Conservation (phyloP, 2,113 vertebrate genomes). For the Limnothrissa miodon region DNA sequence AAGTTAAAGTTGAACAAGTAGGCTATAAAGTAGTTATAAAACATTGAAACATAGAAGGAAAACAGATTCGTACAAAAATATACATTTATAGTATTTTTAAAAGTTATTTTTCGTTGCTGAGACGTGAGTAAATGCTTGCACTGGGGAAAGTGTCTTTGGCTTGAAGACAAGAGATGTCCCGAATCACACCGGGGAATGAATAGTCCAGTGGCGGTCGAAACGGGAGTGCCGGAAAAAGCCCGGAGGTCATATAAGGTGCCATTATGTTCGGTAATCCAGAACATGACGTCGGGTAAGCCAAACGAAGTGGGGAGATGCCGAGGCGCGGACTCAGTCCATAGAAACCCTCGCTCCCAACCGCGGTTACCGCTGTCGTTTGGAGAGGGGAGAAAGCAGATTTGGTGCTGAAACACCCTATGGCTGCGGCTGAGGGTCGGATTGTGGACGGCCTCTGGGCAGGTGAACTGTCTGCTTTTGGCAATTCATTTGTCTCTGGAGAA, state of each 20-base stretch:
- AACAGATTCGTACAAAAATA: neutral
- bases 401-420: constrained; percentile 59
- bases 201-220: constrained; percentile 76
- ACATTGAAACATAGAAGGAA: neutral
- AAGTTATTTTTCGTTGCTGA: constrained; percentile 65
- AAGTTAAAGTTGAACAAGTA: neutral
- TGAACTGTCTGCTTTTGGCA: constrained; percentile 43
- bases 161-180: constrained; percentile 74
- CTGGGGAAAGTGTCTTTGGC: constrained; percentile 70
- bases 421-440: constrained; percentile 59
- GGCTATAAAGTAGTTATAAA: too few relatives aligned
- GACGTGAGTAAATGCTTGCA: constrained; percentile 64
- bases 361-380: constrained; percentile 56
- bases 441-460: constrained; percentile 54
- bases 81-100: neutral
- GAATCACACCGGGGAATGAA: constrained; percentile 75
- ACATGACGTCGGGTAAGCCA: constrained; percentile 74
- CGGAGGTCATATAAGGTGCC: constrained; percentile 77
- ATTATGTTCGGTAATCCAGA: constrained; percentile 68
- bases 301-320: constrained; percentile 71
- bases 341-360: constrained; percentile 61
- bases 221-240: constrained; percentile 78
- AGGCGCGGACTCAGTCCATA: constrained; percentile 74
- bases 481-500: constrained; percentile 35
- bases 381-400: constrained; percentile 84